Conservation (phyloP, 2,888 invertebrate genomes). For the Eulithis testata region DNA sequence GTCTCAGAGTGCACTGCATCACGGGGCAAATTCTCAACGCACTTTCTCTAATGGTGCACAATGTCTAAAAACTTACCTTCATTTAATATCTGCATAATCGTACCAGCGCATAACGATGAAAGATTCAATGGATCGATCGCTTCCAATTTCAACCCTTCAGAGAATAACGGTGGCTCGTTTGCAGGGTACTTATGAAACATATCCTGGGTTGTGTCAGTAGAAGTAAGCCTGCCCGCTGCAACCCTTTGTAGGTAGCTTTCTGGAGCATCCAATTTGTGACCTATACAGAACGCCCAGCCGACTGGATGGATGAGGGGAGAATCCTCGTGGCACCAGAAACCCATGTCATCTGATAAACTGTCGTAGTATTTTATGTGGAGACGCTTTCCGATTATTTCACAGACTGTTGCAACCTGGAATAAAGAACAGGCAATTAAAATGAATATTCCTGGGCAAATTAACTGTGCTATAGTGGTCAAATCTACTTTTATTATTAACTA, state of each 20-base stretch:
- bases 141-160: conserved; percentile 97
- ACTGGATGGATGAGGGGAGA: conserved; percentile 97
- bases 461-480: no score
- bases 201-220: conserved; percentile 92
- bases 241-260: conserved; percentile 90
- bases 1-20: no score
- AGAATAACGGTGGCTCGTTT: conserved; percentile 85
- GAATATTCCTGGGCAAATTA: no score
- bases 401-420: conserved; percentile 91
- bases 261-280: conserved; percentile 95
- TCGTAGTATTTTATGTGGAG: conserved; percentile 96
- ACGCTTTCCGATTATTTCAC: conserved; percentile 96
- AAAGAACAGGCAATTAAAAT: not conserved
- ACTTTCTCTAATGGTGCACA: no score
- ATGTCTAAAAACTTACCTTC: conserved; percentile 82
- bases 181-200: conserved; percentile 88
- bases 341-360: conserved; percentile 90
- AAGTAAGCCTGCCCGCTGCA: conserved; percentile 87
- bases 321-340: conserved; percentile 99
- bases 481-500: not conserved
- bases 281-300: conserved; percentile 97
- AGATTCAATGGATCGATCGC: conserved; percentile 98
- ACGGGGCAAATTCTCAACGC: no score
- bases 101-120: conserved; percentile 97
- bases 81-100: conserved; percentile 96